Evolutionary conservation across 1,140 invertebrate genomes (phyloP), one percentile per base, ranked within the genome.

Genomic region (Bombus consobrinus): DNA sequence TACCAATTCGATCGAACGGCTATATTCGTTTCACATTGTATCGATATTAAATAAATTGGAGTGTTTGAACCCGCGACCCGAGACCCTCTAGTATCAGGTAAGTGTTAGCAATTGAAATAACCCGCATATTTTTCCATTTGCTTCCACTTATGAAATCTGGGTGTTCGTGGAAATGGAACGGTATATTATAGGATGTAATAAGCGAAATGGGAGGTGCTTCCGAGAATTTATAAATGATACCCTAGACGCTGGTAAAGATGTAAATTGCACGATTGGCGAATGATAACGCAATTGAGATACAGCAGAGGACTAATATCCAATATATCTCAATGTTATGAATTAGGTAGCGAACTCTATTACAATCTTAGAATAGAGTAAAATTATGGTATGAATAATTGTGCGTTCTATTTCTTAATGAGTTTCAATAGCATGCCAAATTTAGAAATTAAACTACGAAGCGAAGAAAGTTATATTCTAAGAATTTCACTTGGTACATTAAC

Each of bases 41-140:
- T 64, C 57, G 57, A 25, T 39, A 18, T 3, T 3, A 59, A 69
- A 73, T 85, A 85, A 53, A 85, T 80, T 85, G 68, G 68, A 85
- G 68, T 72, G 39, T 69, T 83, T 25, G 13, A n/a, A 34, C 32
- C 8, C 37, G 34, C 6, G 18, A 68, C 15, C 9, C 13, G 79
- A 32, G 39, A 25, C 25, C 3, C 15, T 34, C 37, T 53, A 18
- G 28, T 13, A 37, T 43, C 43, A 9, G 9, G 13, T 32, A 41
- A 41, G 12, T n/a, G 39, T 39, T 72, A 25, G 15, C 41, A 84
- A 84, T 84, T 72, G 62, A 79, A 59, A 59, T 84, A 71, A 59
- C 28, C 37, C n/a, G 64, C 3, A n/a, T 47, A 5, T 59, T 28
- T 39, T 59, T 43, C 15, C 37, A 25, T 15, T 28, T 18, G 28